These are phyloP conservation scores for Mesitornis unicolor DNA, from an alignment of 2,113 vertebrate genomes.

Conservation along the genomic window DNA sequence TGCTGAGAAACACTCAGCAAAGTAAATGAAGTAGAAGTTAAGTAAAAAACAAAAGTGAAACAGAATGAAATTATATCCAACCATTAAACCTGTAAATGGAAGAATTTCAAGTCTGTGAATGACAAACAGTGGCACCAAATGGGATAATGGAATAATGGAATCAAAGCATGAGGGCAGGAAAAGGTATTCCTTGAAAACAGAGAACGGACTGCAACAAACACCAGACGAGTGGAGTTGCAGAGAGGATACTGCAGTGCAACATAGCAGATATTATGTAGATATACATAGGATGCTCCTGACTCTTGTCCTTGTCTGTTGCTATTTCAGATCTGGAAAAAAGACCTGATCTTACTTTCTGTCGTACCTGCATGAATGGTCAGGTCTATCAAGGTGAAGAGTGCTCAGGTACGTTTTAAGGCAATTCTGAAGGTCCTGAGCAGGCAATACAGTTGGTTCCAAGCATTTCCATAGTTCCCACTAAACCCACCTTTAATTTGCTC, in stretches of 20 bases:
- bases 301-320: neutral
- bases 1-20: neutral
- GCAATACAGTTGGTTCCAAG: neutral
- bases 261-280: neutral
- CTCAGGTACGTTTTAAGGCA: neutral
- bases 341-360: neutral
- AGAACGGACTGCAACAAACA: neutral
- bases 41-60: neutral
- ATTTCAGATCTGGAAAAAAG: neutral
- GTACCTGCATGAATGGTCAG: neutral
- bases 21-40: neutral
- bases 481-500: conserved; percentile 88
- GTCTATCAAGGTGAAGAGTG: neutral
- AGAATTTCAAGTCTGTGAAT: neutral
- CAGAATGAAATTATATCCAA: neutral
- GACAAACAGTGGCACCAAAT: neutral
- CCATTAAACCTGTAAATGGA: neutral
- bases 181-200: neutral
- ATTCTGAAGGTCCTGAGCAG: neutral
- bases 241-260: neutral
- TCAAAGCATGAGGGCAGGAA: neutral
- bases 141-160: neutral
- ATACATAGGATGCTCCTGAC: neutral
- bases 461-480: neutral
- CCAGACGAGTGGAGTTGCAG: neutral